Conservation (phyloP, 2,888 invertebrate genomes). For the Spicauda simplicius region DNA sequence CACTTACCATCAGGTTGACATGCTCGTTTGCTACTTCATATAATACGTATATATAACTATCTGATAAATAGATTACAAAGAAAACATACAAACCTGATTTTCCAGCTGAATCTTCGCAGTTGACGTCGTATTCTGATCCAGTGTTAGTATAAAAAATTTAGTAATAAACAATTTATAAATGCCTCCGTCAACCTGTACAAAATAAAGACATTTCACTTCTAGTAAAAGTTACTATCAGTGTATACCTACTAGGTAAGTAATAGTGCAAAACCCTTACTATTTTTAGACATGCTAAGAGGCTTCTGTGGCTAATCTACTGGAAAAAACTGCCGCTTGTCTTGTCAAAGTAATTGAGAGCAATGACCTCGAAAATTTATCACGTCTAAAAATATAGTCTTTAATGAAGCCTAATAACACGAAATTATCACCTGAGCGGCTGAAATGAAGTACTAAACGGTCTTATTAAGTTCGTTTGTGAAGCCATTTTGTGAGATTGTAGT, state of each 20-base stretch:
- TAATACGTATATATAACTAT: no score
- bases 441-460: conserved; percentile 10
- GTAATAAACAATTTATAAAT: no score
- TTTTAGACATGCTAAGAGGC: conserved; percentile 10
- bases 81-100: no score
- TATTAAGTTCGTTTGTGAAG: conserved; percentile 15
- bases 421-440: conserved; percentile 13
- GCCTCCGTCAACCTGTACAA: no score
- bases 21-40: no score
- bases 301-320: conserved; percentile 9
- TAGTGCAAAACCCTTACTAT: not conserved
- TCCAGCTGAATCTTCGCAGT: no score
- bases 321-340: conserved; percentile 20
- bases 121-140: no score
- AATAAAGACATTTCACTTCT: no score
- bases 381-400: conserved; percentile 22
- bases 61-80: no score
- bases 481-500: not conserved
- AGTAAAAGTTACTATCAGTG: no score
- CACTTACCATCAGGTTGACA: no score
- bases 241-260: not conserved
- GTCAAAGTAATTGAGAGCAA: conserved; percentile 26
- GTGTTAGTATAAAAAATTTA: no score
- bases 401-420: conserved; percentile 20
- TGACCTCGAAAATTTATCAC: conserved; percentile 23